Base-by-base conservation (phyloP, 2,888 invertebrate genomes). In the Cinara cedri region DNA sequence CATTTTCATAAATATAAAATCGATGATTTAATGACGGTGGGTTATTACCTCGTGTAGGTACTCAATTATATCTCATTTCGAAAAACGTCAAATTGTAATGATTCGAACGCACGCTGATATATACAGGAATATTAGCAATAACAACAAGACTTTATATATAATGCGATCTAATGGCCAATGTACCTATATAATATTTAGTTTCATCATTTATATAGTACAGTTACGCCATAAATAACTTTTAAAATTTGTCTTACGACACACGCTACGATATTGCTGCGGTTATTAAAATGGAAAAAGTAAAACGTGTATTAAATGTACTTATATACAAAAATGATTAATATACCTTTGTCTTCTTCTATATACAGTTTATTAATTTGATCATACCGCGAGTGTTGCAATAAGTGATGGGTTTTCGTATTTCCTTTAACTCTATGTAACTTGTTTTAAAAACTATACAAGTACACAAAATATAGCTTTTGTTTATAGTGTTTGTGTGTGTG, bases 361-460 rank as follows among this genome's bases (percentile, higher is more conserved):
- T n/a, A 34, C 14, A 42, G 16, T 42, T 55, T n/a, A n/a, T 71
- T 71, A 71, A 71, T 57, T 71, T 44, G 34, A 34, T 6, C 3
- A 3, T 34, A 6, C 34, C 8, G 11, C 55, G 4, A 71, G 57
- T 71, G 55, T 57, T 71, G 16, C 57, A 21, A n/a, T 71, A 71
- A 71, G 21, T 71, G 57, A 71, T 71, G 44, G 71, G 57, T 57
- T 71, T 57, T 71, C 21, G 16, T 57, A 44, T 71, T 71, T 44
- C 57, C 57, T 71, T 71, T 44, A 44, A 57, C 44, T 71, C 24
- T 44, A 34, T 6, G 34, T 34, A 57, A 44, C 44, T 71, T 71
- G 16, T 44, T 57, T 57, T 71, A 16, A 10, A 57, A 71, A 57
- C 71, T 71, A n/a, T n/a, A 24, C 16, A 57, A 70, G 71, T 44